Evolutionary conservation across 1,140 invertebrate species (phyloP).

Genomic region (Eulimnadia texana): DNA sequence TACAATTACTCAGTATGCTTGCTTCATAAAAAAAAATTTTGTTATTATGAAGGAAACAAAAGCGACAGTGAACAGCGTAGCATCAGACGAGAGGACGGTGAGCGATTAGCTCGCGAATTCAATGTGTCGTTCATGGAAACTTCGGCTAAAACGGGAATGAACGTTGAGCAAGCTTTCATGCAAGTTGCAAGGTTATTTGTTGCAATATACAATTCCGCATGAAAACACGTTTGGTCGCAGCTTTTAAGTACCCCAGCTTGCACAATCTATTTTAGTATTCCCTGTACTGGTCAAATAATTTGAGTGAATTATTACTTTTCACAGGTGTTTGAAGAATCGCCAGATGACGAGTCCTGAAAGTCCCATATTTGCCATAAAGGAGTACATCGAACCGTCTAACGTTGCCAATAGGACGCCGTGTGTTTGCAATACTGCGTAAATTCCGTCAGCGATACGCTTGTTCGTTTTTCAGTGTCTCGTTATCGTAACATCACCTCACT

Average conservation of each 20-base stretch:
- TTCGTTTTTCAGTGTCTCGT: neutral
- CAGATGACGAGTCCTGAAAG: neutral
- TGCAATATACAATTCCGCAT: neutral
- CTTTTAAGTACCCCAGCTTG: too few species aligned
- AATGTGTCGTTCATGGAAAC: constrained; percentile 39
- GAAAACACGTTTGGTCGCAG: neutral
- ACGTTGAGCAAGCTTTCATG: constrained; percentile 38
- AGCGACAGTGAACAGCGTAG: constrained; percentile 48
- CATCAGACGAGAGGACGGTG: constrained; percentile 62
- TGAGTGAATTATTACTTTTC: too few species aligned
- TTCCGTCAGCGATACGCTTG: neutral
- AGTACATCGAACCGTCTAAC: neutral
- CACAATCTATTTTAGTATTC: too few species aligned
- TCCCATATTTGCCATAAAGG: neutral
- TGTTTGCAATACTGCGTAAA: neutral
- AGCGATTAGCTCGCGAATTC: constrained; percentile 28
- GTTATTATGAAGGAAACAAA: constrained; percentile 54
- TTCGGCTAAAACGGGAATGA: constrained; percentile 38
- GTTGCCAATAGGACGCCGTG: neutral
- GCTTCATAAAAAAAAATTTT: constrained; percentile 8
- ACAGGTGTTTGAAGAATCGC: neutral
- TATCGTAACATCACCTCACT: too few species aligned
- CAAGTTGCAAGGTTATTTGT: constrained; percentile 31
- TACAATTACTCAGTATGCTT: neutral
- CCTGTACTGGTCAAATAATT: too few species aligned